Conservation (phyloP, 2,797 vertebrate species). For the Xiphorhynchus erythropygius region DNA sequence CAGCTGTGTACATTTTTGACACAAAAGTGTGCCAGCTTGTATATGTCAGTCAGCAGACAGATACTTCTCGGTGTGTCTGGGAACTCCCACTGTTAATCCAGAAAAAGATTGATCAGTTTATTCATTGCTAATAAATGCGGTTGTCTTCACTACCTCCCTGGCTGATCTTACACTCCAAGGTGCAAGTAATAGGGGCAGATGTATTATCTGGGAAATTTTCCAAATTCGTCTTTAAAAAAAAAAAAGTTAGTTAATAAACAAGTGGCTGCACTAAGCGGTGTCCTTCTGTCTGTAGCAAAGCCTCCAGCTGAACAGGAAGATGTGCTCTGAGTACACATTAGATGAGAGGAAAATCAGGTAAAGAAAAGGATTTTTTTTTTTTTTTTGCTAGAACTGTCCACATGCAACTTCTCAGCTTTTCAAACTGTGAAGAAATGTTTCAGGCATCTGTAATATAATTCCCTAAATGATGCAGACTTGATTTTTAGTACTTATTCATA, state of each 20-base stretch:
- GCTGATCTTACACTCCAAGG: not conserved
- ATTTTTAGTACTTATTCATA: not conserved
- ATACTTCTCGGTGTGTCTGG: constrained; percentile 38
- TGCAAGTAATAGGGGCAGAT: constrained; percentile 65
- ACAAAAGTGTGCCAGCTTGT: constrained; percentile 6
- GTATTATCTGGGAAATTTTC: constrained; percentile 71
- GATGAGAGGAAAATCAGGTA: constrained; percentile 3
- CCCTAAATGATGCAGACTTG: not conserved
- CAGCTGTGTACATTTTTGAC: constrained; percentile 13
- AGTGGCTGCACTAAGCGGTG: not conserved
- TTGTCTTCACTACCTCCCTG: constrained; percentile 27
- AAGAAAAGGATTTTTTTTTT: not conserved
- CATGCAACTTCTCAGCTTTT: not conserved
- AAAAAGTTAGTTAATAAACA: constrained; percentile 28
- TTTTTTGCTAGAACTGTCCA: not conserved
- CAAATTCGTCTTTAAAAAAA: constrained; percentile 42
- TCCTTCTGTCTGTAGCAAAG: constrained; percentile 59
- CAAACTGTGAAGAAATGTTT: not conserved
- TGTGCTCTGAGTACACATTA: not conserved
- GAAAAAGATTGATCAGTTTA: constrained; percentile 60
- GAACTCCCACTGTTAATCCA: constrained; percentile 48
- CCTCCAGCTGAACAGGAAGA: constrained; percentile 51
- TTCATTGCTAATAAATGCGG: constrained; percentile 66
- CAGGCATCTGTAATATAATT: not conserved
- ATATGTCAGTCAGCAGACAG: constrained; percentile 43